A percentile compares a stretch with the other conserved stretches of the same genome.
Evolutionary conservation across 2,113 vertebrate genomes (phyloP).

Genomic region (Clarias batrachus): DNA sequence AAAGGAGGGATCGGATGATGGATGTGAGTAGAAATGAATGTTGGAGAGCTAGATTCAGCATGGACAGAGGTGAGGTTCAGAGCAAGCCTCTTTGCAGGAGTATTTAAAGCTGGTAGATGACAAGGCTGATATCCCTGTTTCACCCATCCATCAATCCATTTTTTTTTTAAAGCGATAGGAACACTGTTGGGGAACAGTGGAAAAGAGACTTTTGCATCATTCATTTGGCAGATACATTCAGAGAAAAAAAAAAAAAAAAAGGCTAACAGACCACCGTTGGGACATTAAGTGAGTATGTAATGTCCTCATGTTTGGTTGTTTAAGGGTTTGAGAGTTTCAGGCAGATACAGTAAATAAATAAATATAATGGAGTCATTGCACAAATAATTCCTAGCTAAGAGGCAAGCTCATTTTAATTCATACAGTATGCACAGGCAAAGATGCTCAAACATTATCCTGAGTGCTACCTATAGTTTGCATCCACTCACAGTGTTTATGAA

Average conservation of each 20-base stretch:
- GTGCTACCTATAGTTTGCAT: background rate
- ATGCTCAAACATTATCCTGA: background rate
- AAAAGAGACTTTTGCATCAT: background rate
- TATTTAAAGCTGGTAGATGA: slow-evolving; percentile 52
- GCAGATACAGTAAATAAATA: background rate
- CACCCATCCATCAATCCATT: slow-evolving; percentile 40
- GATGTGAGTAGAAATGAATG: slow-evolving; percentile 46
- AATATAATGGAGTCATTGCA: background rate
- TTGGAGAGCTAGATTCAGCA: slow-evolving; percentile 33
- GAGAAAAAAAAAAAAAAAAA: background rate
- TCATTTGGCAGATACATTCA: background rate
- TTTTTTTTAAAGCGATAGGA: background rate
- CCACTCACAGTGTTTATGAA: background rate
- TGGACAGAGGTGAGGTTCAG: slow-evolving; percentile 46
- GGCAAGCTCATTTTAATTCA: background rate
- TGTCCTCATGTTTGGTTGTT: background rate
- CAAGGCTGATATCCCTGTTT: slow-evolving; percentile 47
- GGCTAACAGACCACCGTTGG: background rate
- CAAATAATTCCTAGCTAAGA: background rate
- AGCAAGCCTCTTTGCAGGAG: slow-evolving; percentile 34
- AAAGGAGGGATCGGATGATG: slow-evolving; percentile 51
- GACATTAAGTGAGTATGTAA: background rate
- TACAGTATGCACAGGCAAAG: background rate
- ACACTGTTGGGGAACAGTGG: slow-evolving; percentile 2
- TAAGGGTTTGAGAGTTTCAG: background rate